Evolutionary conservation across 2,797 vertebrate genomes (phyloP).

Genomic region (Monodelphis domestica): DNA sequence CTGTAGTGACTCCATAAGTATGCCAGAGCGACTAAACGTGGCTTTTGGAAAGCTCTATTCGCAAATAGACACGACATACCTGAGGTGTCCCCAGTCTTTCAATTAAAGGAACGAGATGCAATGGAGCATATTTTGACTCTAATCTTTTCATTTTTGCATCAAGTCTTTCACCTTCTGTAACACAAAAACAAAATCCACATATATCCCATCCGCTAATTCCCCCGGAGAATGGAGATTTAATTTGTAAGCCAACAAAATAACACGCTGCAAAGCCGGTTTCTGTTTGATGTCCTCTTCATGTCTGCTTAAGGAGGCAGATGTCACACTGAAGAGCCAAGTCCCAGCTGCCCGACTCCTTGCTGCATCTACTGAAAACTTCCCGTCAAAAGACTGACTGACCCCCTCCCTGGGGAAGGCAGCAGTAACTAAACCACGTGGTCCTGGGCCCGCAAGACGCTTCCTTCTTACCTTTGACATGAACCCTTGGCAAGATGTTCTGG

Average conservation of each 20-base stretch:
- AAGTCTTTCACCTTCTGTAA: slow-evolving; percentile 95
- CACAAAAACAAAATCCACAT: neutral
- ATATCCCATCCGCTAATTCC: neutral
- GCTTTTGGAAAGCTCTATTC: neutral
- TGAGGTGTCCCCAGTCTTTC: slow-evolving; percentile 98
- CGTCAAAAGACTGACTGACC: neutral
- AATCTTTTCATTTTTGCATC: slow-evolving; percentile 99
- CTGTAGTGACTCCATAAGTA: neutral
- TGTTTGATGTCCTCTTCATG: neutral
- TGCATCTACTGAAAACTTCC: neutral
- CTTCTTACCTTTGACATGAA: slow-evolving; percentile 95
- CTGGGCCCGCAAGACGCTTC: neutral
- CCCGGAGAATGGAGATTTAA: neutral
- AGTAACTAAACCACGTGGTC: neutral
- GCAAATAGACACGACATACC: no score
- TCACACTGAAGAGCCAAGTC: neutral
- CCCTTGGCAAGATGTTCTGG: slow-evolving; percentile 97
- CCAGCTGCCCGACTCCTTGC: neutral
- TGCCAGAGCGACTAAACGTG: neutral
- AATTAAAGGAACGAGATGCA: slow-evolving; percentile 97
- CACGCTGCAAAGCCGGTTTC: neutral
- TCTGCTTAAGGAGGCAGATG: neutral
- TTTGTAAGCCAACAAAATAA: neutral
- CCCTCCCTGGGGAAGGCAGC: neutral
- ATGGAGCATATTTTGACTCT: slow-evolving; percentile 95